Evolutionary conservation across 2,797 vertebrate species (phyloP).

Genomic region (Trachurus trachurus): DNA sequence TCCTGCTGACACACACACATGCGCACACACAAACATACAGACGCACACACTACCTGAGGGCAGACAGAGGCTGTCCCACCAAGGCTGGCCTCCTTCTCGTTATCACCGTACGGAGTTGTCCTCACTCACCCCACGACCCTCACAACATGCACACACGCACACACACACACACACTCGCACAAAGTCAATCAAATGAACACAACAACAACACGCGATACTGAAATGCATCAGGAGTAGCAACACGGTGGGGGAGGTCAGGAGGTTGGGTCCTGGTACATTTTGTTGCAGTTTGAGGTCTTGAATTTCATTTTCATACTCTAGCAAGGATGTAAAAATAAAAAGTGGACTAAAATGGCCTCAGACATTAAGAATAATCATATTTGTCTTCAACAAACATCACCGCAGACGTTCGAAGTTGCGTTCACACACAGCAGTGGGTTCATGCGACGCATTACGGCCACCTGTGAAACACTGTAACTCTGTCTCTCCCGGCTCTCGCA

Average conservation of each 20-base stretch:
- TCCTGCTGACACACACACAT: constrained; percentile 83
- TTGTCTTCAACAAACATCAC: constrained; percentile 36
- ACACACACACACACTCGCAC: constrained; percentile 66
- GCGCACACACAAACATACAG: constrained; percentile 40
- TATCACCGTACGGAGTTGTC: constrained; percentile 87
- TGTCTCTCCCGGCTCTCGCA: constrained; percentile 35
- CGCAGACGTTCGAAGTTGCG: constrained; percentile 15
- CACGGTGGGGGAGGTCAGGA: background rate
- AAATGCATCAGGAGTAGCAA: constrained; percentile 34
- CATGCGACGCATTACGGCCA: constrained; percentile 31
- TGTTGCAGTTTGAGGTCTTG: constrained; percentile 8
- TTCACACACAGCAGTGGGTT: constrained; percentile 19
- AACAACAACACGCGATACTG: constrained; percentile 24
- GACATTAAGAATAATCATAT: constrained; percentile 36
- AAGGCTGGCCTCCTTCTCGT: constrained; percentile 86
- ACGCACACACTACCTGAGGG: constrained; percentile 78
- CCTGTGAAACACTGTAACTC: constrained; percentile 63
- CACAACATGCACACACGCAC: constrained; percentile 56
- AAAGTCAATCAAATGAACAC: constrained; percentile 61
- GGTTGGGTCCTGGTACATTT: constrained; percentile 39
- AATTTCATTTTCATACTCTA: constrained; percentile 32
- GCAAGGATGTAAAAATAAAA: background rate
- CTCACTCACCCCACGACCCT: constrained; percentile 84
- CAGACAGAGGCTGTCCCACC: constrained; percentile 85
- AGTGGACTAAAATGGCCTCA: constrained; percentile 5